A percentile compares a stretch with the other conserved stretches of the same genome.
These are phyloP conservation scores for Dromius quadrimaculatus DNA, from an alignment of 2,888 invertebrate genomes.

Conservation along the genomic window DNA sequence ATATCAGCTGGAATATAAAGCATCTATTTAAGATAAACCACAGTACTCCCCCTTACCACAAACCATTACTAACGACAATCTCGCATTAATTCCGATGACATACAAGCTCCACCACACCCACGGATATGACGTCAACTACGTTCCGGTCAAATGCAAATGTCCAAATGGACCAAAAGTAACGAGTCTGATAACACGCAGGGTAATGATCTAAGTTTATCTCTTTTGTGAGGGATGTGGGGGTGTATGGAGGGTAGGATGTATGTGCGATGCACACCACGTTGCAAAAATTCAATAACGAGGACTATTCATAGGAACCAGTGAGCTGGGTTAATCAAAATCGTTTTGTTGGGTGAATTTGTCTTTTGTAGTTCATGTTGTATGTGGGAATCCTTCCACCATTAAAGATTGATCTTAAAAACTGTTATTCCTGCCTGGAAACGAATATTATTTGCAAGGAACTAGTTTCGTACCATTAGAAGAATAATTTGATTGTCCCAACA, in stretches of 20 bases:
- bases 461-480: too few relatives aligned
- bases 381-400: too few relatives aligned
- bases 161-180: conserved; percentile 40
- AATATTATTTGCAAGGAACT: too few relatives aligned
- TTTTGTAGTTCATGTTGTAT: too few relatives aligned
- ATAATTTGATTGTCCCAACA: too few relatives aligned
- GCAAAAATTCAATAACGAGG: background rate
- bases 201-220: background rate
- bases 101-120: conserved; percentile 8
- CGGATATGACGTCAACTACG: conserved; percentile 28
- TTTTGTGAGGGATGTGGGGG: background rate
- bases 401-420: too few relatives aligned
- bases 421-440: too few relatives aligned
- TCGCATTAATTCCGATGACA: conserved; percentile 19
- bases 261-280: background rate
- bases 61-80: too few relatives aligned
- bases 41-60: background rate
- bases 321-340: too few relatives aligned
- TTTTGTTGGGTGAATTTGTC: too few relatives aligned
- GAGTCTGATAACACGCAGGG: conserved; percentile 20
- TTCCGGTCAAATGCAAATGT: conserved; percentile 40
- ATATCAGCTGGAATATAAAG: background rate
- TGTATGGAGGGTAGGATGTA: background rate
- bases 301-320: background rate
- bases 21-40: background rate